Conservation (phyloP, 1,140 invertebrate genomes). For the Armadillidium nasatum region DNA sequence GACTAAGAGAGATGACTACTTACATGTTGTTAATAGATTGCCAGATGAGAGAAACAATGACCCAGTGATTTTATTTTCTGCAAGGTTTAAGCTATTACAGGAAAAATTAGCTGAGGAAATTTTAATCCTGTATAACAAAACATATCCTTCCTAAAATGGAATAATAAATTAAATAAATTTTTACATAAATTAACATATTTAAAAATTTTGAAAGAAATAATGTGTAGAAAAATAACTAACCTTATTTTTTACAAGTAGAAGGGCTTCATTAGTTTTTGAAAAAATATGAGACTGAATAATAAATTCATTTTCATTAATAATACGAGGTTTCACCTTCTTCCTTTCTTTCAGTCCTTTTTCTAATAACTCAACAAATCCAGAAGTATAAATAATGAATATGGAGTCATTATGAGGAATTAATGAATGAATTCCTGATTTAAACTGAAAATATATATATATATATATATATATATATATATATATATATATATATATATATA, state of each 20-base stretch:
- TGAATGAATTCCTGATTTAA: neutral
- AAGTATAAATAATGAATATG: slow-evolving; percentile 1
- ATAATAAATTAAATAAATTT: neutral
- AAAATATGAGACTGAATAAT: neutral
- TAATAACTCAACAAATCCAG: neutral
- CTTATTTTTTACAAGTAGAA: neutral
- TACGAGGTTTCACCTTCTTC: neutral
- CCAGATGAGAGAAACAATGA: neutral
- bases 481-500: slow-evolving; percentile 15
- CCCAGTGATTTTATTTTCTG: neutral
- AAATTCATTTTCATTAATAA: neutral
- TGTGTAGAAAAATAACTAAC: neutral
- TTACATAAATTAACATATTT: neutral
- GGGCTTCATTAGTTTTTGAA: neutral
- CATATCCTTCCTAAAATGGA: neutral
- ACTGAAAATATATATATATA: neutral
- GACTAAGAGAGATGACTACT: neutral
- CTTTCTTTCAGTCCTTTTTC: neutral
- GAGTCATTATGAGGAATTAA: neutral
- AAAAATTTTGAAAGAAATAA: neutral
- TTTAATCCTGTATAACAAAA: neutral
- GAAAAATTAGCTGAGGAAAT: neutral
- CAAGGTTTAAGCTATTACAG: neutral
- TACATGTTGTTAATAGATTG: neutral
- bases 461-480: slow-evolving; percentile 15